Conservation (phyloP, 2,888 invertebrate species). For the Dryobota labecula region DNA sequence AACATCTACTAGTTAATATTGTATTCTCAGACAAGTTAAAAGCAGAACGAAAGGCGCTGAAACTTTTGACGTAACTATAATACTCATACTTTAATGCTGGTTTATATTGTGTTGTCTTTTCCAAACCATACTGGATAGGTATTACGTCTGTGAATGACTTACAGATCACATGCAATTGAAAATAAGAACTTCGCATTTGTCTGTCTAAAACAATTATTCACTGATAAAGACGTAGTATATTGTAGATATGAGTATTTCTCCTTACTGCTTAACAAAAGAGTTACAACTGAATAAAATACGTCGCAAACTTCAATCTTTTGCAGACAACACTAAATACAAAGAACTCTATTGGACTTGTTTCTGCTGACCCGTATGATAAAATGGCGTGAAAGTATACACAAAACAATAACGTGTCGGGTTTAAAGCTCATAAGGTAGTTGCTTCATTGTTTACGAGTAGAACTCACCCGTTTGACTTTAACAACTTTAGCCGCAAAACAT, state of each 20-base stretch:
- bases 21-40: no score
- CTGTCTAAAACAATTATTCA: no score
- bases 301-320: not conserved
- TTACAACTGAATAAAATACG: not conserved
- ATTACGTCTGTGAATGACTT: no score
- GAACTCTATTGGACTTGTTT: not conserved
- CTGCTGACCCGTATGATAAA: conserved; percentile 25
- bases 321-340: not conserved
- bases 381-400: conserved; percentile 27
- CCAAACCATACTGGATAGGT: no score
- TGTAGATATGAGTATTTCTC: not conserved
- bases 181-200: no score
- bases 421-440: conserved; percentile 59
- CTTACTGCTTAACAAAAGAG: not conserved
- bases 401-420: conserved; percentile 43
- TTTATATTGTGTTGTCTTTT: no score
- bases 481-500: conserved; percentile 42
- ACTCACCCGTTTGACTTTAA: conserved; percentile 51
- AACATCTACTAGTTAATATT: no score
- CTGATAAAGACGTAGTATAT: no score
- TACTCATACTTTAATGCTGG: no score
- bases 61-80: no score
- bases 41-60: no score
- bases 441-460: conserved; percentile 58
- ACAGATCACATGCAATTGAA: no score